Percentiles rank a stretch among this genome's conserved stretches.
Evolutionary conservation across 1,140 invertebrate genomes (phyloP).

Genomic region (Macrobrachium rosenbergii): DNA sequence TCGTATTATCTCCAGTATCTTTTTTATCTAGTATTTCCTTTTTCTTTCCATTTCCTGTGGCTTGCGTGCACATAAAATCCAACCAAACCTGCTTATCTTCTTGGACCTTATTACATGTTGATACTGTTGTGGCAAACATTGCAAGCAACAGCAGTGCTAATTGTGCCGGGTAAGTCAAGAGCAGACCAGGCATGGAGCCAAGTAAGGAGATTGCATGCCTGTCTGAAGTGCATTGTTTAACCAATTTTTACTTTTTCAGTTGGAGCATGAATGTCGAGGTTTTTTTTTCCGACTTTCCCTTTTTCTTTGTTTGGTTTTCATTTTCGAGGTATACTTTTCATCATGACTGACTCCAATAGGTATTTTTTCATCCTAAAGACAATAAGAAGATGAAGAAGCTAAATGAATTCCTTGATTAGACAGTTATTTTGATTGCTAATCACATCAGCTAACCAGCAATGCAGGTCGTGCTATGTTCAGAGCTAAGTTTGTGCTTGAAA

Average conservation of each 20-base stretch:
- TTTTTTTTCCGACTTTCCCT: slow-evolving; percentile 45
- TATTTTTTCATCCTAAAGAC: slow-evolving; percentile 52
- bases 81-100: slow-evolving; percentile 64
- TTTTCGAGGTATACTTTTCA: slow-evolving; percentile 49
- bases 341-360: slow-evolving; percentile 64
- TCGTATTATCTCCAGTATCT: slow-evolving; percentile 60
- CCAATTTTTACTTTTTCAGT: no score
- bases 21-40: slow-evolving; percentile 65
- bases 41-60: slow-evolving; percentile 65
- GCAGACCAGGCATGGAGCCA: slow-evolving; percentile 56
- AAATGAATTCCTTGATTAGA: slow-evolving; percentile 52
- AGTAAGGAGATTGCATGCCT: slow-evolving; percentile 61
- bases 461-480: slow-evolving; percentile 63
- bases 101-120: slow-evolving; percentile 64
- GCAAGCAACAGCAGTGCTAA: slow-evolving; percentile 62
- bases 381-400: slow-evolving; percentile 41
- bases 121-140: slow-evolving; percentile 61
- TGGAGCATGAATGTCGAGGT: neutral
- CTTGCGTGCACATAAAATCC: slow-evolving; percentile 64
- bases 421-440: slow-evolving; percentile 60
- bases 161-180: slow-evolving; percentile 60
- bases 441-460: slow-evolving; percentile 63
- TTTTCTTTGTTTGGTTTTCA: slow-evolving; percentile 34
- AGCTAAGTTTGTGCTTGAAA: slow-evolving; percentile 62
- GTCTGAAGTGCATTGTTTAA: slow-evolving; percentile 52